phyloP scores from a whole-genome alignment of 2,113 vertebrate genomes.

The Lophotis ruficrista region DNA sequence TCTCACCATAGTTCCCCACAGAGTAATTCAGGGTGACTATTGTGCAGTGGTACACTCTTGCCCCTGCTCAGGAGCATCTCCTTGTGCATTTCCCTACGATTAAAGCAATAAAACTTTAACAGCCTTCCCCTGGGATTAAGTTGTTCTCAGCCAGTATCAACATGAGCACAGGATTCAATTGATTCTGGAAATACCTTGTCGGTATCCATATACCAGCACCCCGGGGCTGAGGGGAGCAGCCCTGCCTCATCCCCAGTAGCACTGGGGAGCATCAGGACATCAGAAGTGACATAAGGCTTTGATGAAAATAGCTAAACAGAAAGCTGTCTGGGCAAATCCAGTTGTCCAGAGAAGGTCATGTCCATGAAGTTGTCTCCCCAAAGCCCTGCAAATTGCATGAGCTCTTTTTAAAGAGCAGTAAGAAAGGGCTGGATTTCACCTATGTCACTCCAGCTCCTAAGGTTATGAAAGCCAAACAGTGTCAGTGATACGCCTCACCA shows the following conservation, averaged over 20 bases:
- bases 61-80: background rate
- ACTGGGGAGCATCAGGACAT: background rate
- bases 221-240: background rate
- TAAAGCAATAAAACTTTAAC: no score
- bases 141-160: background rate
- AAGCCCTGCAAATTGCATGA: background rate
- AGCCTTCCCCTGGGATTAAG: background rate
- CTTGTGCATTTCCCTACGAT: fast-evolving
- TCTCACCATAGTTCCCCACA: fast-evolving
- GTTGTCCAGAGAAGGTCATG: background rate
- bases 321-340: background rate
- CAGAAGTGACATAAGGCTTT: background rate
- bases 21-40: background rate
- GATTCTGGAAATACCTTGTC: background rate
- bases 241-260: background rate
- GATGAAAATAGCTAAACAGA: background rate
- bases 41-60: background rate
- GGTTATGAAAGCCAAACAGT: background rate
- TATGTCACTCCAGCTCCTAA: background rate
- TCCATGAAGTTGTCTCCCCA: background rate
- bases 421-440: background rate
- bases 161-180: fast-evolving
- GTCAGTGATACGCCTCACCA: background rate
- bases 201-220: background rate
- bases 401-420: background rate